Conservation (phyloP, 2,888 invertebrate species). For the Willowsia nigromaculata region DNA sequence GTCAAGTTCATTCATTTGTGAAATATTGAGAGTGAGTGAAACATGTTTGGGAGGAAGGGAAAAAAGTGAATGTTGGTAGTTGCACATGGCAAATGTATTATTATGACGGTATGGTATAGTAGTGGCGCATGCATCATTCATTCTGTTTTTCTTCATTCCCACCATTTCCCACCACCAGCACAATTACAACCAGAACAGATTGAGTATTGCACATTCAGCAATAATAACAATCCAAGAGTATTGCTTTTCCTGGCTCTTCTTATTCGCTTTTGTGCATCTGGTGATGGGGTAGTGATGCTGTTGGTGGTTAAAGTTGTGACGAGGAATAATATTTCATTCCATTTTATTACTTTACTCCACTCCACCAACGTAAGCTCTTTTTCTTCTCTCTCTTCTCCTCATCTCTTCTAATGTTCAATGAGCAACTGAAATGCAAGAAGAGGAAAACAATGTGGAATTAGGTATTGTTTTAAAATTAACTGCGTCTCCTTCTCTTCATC, state of each 20-base stretch:
- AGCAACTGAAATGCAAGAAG: neutral
- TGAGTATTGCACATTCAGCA: constrained; percentile 54
- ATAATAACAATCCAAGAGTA: constrained; percentile 32
- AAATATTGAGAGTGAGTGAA: constrained; percentile 59
- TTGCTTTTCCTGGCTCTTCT: constrained; percentile 17
- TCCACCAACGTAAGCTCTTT: constrained; percentile 18
- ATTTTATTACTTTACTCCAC: constrained; percentile 32
- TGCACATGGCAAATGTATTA: constrained; percentile 2
- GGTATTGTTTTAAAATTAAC: constrained; percentile 36
- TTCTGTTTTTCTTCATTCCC: constrained; percentile 1
- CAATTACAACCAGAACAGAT: constrained; percentile 37
- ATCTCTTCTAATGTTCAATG: constrained; percentile 17
- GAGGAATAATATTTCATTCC: constrained; percentile 46
- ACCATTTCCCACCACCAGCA: constrained; percentile 6
- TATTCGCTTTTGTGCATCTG: neutral
- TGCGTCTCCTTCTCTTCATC: neutral
- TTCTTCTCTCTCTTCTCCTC: neutral
- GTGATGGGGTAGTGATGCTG: neutral
- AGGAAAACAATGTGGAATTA: constrained; percentile 33
- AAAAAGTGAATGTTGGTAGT: neutral
- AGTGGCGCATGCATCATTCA: constrained; percentile 36
- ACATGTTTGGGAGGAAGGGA: neutral
- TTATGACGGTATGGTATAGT: neutral
- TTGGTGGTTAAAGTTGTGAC: neutral
- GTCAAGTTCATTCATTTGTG: constrained; percentile 69